Conservation (phyloP, 1,140 invertebrate genomes). For the Papilio polyxenes region DNA sequence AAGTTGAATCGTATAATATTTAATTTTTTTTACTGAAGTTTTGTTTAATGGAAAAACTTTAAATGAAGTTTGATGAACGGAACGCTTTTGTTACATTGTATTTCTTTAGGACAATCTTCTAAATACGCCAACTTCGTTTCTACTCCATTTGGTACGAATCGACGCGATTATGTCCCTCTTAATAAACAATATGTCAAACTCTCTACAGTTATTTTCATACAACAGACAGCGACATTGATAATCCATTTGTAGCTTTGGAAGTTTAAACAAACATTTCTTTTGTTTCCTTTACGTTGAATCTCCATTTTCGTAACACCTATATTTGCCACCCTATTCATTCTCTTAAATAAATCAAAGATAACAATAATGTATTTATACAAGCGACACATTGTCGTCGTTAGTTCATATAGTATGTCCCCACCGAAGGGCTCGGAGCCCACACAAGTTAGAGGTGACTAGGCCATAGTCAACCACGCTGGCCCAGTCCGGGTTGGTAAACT, state of each 20-base stretch:
- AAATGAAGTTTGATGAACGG: conserved; percentile 74
- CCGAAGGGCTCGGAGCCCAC: too few species aligned
- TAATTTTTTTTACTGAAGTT: conserved; percentile 66
- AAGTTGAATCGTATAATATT: conserved; percentile 59
- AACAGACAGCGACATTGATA: conserved; percentile 7
- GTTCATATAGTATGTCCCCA: too few species aligned
- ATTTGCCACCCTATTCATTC: not conserved
- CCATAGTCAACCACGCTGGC: too few species aligned
- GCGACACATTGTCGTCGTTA: too few species aligned
- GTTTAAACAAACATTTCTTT: not conserved
- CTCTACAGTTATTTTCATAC: not conserved
- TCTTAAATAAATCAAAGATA: too few species aligned
- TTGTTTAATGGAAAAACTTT: conserved; percentile 77
- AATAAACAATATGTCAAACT: conserved; percentile 20
- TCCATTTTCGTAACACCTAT: not conserved
- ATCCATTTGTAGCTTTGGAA: not conserved
- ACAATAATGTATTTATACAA: too few species aligned
- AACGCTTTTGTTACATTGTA: conserved; percentile 61
- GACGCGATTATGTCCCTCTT: conserved; percentile 20
- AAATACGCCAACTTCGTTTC: conserved; percentile 55
- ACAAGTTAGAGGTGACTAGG: too few species aligned
- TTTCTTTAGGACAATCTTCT: conserved; percentile 67
- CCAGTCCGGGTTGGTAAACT: too few species aligned
- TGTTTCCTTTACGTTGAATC: not conserved
- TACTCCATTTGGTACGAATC: conserved; percentile 37